Evolutionary conservation across 2,797 vertebrate genomes (phyloP).

Genomic region (Tangara arthus): DNA sequence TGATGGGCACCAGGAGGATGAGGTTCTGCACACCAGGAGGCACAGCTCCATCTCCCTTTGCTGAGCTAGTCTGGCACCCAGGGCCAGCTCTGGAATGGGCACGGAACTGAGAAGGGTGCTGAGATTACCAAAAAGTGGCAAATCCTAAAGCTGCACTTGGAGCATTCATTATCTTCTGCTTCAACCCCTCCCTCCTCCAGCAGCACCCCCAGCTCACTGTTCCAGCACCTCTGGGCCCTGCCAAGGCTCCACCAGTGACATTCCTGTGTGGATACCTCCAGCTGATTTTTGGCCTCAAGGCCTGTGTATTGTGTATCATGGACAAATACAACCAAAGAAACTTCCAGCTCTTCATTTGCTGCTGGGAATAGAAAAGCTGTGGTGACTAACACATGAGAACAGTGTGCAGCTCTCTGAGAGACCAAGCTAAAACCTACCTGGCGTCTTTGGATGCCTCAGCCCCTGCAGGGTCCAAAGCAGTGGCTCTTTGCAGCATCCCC

Average conservation of each 20-base stretch:
- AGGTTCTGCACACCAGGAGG: neutral
- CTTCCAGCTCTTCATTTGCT: neutral
- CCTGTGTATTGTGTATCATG: accelerated
- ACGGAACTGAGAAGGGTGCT: neutral
- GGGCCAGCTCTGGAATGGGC: neutral
- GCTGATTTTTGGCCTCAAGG: neutral
- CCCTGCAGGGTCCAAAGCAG: neutral
- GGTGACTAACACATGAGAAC: neutral
- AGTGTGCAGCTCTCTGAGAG: neutral
- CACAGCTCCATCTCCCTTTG: neutral
- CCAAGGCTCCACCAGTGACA: neutral
- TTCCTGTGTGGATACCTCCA: neutral
- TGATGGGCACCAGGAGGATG: neutral
- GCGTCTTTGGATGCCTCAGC: neutral
- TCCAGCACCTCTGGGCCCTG: neutral
- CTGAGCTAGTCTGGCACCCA: neutral
- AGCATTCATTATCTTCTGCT: neutral
- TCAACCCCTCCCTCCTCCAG: neutral
- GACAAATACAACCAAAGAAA: neutral
- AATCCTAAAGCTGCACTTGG: neutral
- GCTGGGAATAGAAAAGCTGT: neutral
- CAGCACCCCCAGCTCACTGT: neutral
- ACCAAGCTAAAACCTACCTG: neutral
- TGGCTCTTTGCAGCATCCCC: neutral
- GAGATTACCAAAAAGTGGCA: neutral